A percentile compares a stretch with the other conserved stretches of the same genome.
phyloP scores from a whole-genome alignment of 1,140 invertebrate species.

The Eupeodes corollae region DNA sequence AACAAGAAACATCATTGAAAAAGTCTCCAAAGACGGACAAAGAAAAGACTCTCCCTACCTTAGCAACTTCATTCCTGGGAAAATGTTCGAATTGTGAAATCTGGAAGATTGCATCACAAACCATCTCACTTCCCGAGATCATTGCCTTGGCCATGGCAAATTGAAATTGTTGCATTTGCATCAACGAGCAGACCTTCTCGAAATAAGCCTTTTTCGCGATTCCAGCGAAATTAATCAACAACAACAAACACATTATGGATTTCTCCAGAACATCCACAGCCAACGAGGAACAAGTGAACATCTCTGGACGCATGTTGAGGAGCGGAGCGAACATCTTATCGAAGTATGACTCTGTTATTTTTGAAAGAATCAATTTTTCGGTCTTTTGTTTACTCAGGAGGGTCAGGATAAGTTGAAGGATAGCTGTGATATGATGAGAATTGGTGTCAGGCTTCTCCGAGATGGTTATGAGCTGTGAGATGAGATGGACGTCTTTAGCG shows the following conservation, averaged over 20 bases:
- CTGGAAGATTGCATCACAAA: slow-evolving; percentile 23
- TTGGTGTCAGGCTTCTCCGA: slow-evolving; percentile 20
- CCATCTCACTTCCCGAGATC: slow-evolving; percentile 17
- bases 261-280: slow-evolving; percentile 22
- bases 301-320: slow-evolving; percentile 14
- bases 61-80: slow-evolving; percentile 22
- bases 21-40: neutral
- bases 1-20: neutral
- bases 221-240: slow-evolving; percentile 27
- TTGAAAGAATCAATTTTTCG: slow-evolving; percentile 27
- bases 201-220: slow-evolving; percentile 33
- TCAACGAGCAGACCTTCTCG: slow-evolving; percentile 24
- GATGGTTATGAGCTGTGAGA: slow-evolving; percentile 19
- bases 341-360: slow-evolving; percentile 30
- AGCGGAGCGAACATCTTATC: slow-evolving; percentile 27
- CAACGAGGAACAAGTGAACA: slow-evolving; percentile 15
- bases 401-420: slow-evolving; percentile 19
- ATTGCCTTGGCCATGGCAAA: slow-evolving; percentile 25
- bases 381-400: slow-evolving; percentile 24
- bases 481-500: slow-evolving; percentile 15
- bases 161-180: slow-evolving; percentile 25
- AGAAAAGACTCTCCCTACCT: slow-evolving; percentile 17
- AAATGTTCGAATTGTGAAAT: slow-evolving; percentile 32
- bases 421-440: slow-evolving; percentile 15
- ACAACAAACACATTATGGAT: slow-evolving; percentile 22